Evolutionary conservation across 2,113 vertebrate genomes (phyloP).

Genomic region (Hippocampus comes): DNA sequence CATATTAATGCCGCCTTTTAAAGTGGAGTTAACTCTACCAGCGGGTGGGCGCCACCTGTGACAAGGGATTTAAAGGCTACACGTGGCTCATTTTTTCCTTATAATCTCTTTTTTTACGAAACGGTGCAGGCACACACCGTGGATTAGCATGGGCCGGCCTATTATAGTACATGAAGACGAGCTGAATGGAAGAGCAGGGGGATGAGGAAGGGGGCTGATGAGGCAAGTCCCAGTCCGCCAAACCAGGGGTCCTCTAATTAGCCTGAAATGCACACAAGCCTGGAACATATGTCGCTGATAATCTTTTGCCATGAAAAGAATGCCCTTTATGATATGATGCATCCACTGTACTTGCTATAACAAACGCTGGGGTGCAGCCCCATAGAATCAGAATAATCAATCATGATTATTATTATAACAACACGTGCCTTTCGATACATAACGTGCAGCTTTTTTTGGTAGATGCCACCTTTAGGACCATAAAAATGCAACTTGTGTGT

Average conservation of each 20-base stretch:
- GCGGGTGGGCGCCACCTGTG: conserved; percentile 12
- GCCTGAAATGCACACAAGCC: conserved; percentile 45
- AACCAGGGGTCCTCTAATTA: conserved; percentile 56
- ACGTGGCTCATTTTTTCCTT: conserved; percentile 55
- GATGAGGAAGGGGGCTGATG: conserved; percentile 37
- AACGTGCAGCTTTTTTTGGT: not conserved
- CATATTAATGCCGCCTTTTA: conserved; percentile 35
- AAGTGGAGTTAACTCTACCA: conserved; percentile 32
- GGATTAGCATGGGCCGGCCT: conserved; percentile 60
- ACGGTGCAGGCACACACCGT: conserved; percentile 14
- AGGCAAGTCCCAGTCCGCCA: conserved; percentile 15
- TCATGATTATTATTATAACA: not conserved
- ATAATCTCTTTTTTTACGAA: conserved; percentile 56
- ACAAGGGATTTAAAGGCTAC: conserved; percentile 36
- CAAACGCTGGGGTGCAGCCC: conserved; percentile 27
- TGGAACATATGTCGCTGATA: conserved; percentile 46
- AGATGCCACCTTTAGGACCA: not conserved
- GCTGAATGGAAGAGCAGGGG: conserved; percentile 64
- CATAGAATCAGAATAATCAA: not conserved
- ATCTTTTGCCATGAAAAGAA: conserved; percentile 36
- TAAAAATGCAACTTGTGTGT: not conserved
- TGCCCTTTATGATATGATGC: conserved; percentile 50
- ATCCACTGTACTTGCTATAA: conserved; percentile 22
- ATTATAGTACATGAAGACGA: conserved; percentile 30
- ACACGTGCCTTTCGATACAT: not conserved